phyloP scores from a whole-genome alignment of 23 tunicate genomes.

The Styela plicata region DNA sequence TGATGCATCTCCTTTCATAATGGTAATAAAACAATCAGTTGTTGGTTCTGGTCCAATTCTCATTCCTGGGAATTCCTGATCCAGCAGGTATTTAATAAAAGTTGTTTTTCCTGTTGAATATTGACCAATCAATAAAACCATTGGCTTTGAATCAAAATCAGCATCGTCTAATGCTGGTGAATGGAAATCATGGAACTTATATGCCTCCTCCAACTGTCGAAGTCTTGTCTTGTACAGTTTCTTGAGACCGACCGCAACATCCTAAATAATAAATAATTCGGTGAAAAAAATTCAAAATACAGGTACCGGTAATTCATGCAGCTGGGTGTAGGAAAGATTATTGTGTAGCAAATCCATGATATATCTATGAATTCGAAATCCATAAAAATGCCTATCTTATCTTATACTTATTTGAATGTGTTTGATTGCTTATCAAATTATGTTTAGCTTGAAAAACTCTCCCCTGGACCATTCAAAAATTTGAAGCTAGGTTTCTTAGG shows the following conservation, averaged over 20 bases:
- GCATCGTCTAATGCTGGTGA: constrained; percentile 98
- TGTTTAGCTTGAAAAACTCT: too few relatives aligned
- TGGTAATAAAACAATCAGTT: constrained; percentile 96
- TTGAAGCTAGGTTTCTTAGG: too few relatives aligned
- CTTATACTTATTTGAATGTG: too few relatives aligned
- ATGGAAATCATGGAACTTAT: constrained; percentile 92
- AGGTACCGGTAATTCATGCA: not conserved
- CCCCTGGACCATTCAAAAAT: too few relatives aligned
- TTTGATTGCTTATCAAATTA: too few relatives aligned
- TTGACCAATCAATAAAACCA: constrained; percentile 95
- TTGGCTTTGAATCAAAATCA: constrained; percentile 98
- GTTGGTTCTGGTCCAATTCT: constrained; percentile 99
- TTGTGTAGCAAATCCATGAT: too few relatives aligned
- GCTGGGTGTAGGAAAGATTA: too few relatives aligned
- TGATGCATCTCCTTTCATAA: constrained; percentile 83
- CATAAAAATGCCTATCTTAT: too few relatives aligned
- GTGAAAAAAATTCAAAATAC: not conserved
- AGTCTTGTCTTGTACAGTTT: constrained; percentile 60
- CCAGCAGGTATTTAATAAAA: constrained; percentile 90
- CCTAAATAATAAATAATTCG: constrained; percentile 38
- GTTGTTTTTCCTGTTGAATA: constrained; percentile 99
- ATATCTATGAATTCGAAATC: too few relatives aligned
- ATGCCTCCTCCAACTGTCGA: constrained; percentile 87
- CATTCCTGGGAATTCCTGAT: constrained; percentile 99
- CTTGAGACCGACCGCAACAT: constrained; percentile 76